Evolutionary conservation across 2,797 vertebrate genomes (phyloP).

Genomic region (Parauchenoglanis ngamensis): DNA sequence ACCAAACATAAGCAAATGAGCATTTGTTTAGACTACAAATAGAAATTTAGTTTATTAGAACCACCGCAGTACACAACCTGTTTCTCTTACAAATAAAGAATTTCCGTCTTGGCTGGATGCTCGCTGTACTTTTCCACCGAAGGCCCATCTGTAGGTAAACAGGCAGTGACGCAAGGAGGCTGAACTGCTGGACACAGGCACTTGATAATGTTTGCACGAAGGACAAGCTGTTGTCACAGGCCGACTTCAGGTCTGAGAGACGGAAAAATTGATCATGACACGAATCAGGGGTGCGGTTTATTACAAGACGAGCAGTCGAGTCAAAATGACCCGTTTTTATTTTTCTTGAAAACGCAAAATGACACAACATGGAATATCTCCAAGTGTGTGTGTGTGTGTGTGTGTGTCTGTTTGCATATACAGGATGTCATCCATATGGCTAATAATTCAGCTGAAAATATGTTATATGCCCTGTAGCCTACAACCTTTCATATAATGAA

Average conservation of each 20-base stretch:
- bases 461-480: neutral
- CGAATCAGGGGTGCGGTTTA: neutral
- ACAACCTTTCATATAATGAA: neutral
- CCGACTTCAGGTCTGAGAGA: neutral
- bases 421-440: neutral
- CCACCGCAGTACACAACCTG: neutral
- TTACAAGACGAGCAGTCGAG: neutral
- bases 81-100: neutral
- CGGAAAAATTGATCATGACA: conserved; percentile 14
- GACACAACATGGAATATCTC: neutral
- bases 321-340: neutral
- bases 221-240: conserved; percentile 26
- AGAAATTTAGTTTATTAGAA: neutral
- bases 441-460: neutral
- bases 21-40: conserved; percentile 1
- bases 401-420: neutral
- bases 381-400: neutral
- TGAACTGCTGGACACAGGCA: conserved; percentile 24
- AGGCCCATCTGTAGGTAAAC: conserved; percentile 40
- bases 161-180: conserved; percentile 17
- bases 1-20: neutral
- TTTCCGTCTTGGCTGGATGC: neutral
- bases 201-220: conserved; percentile 29
- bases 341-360: too few species aligned
- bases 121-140: conserved; percentile 47